phyloP scores from a whole-genome alignment of 2,797 vertebrate genomes.

The Anabas testudineus region DNA sequence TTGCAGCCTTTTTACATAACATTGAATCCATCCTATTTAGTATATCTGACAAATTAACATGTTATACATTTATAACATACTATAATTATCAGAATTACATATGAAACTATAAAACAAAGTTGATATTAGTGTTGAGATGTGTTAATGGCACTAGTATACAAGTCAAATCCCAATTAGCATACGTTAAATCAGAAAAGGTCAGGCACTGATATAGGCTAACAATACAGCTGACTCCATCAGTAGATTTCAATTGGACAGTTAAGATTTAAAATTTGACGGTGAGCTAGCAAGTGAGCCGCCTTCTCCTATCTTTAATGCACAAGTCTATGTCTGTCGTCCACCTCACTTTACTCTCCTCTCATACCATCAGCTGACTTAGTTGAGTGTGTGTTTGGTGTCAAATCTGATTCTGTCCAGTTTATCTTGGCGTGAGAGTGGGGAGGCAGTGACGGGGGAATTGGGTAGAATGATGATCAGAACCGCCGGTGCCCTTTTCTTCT shows the following conservation, averaged over 20 bases:
- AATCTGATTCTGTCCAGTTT: slow-evolving; percentile 68
- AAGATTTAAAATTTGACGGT: slow-evolving; percentile 36
- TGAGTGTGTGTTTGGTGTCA: slow-evolving; percentile 68
- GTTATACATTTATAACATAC: too few species aligned
- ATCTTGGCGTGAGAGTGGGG: slow-evolving; percentile 35
- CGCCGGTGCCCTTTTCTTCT: slow-evolving; percentile 83
- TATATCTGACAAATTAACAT: too few species aligned
- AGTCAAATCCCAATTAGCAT: neutral
- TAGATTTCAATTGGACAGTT: too few species aligned
- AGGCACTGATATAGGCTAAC: neutral
- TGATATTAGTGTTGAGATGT: too few species aligned
- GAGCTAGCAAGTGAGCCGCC: slow-evolving; percentile 17
- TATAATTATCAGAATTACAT: too few species aligned
- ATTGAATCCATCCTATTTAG: too few species aligned
- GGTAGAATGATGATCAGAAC: slow-evolving; percentile 79
- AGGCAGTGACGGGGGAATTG: slow-evolving; percentile 46
- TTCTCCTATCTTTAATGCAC: slow-evolving; percentile 36
- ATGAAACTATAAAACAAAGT: too few species aligned
- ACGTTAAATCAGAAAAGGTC: slow-evolving; percentile 4
- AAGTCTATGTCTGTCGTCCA: slow-evolving; percentile 23
- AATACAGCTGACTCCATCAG: slow-evolving; percentile 9
- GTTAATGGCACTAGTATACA: too few species aligned
- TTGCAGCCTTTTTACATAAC: too few species aligned
- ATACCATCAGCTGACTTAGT: slow-evolving; percentile 45
- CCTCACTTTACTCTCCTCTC: slow-evolving; percentile 42